Percentiles rank a stretch among this genome's conserved stretches.
phyloP scores from a whole-genome alignment of 2,113 vertebrate species.

The Otocyon megalotis region DNA sequence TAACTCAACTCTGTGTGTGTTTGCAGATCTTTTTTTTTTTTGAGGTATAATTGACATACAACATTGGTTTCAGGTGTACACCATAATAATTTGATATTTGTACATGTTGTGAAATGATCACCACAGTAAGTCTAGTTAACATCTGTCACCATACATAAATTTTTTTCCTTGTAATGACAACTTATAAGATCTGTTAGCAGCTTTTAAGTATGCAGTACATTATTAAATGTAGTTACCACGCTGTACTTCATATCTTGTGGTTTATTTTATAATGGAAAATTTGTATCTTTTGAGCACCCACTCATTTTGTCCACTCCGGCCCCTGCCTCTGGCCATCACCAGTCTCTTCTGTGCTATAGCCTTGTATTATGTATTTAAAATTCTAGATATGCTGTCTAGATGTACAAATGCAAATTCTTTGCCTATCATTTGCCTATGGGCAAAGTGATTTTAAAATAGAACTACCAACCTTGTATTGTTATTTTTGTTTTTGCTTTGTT shows the following conservation, averaged over 20 bases:
- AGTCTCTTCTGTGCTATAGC: neutral
- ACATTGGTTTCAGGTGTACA: neutral
- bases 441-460: conserved; percentile 41
- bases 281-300: neutral
- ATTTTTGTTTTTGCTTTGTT: neutral
- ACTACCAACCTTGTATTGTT: neutral
- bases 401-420: neutral
- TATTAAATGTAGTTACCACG: neutral
- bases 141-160: neutral
- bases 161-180: neutral
- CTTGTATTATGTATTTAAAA: neutral
- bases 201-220: neutral
- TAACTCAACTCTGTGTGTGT: neutral
- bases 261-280: neutral
- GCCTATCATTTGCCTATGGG: neutral
- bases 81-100: neutral
- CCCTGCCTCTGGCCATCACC: neutral
- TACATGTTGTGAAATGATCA: neutral
- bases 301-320: neutral
- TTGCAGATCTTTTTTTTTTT: neutral
- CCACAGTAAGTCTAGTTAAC: neutral
- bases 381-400: conserved; percentile 11
- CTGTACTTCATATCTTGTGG: neutral
- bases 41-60: neutral
- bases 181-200: neutral